Evolutionary conservation across 2,888 invertebrate species (phyloP), one percentile per base, ranked within the genome.

Genomic region (Sphinx pinastri): DNA sequence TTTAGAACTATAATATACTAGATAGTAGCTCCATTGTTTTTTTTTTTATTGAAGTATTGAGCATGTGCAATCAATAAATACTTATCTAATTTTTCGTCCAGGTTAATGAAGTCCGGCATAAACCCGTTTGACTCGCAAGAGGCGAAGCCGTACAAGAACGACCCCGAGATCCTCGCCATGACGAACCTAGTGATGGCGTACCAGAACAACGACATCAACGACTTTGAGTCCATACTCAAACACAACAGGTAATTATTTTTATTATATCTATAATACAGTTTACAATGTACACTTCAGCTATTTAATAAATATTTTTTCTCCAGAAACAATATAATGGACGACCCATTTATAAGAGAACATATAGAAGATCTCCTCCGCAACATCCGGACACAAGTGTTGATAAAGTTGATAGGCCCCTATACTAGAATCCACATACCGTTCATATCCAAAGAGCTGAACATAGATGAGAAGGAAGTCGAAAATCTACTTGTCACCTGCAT

Each of bases 111-210:
- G 88, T 99, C 99, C 6, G 99, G 99, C 54, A 99, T 99, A 76
- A 99, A 99, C 94, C 99, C 99, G 0, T 99, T 99, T 90, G 99
- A 99, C 92, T 99, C 99, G 0, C 99, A 99, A 94, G 99, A 99
- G 94, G 99, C 99, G 0, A 99, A 99, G 87, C 99, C 99, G 0
- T 99, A 99, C 88, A 99, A 99, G 93, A 99, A 99, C 88, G 99
- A 99, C 94, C 99, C 99, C 0, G 99, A 99, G 93, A 99, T 99
- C 81, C 95, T 99, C 77, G 99, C 99, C 16, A 99, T 99, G 99
- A 99, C 99, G 8, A 99, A 99, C 93, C 95, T 99, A 81, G 99
- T 99, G 71, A 97, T 96, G 87, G 98, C 99, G 16, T 99, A 99
- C 92, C 99, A 99, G 91, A 99, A 99, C 89, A 99, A 99, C 90